phyloP scores from a whole-genome alignment of 2,888 invertebrate species.

The Chymomyza fuscimana region DNA sequence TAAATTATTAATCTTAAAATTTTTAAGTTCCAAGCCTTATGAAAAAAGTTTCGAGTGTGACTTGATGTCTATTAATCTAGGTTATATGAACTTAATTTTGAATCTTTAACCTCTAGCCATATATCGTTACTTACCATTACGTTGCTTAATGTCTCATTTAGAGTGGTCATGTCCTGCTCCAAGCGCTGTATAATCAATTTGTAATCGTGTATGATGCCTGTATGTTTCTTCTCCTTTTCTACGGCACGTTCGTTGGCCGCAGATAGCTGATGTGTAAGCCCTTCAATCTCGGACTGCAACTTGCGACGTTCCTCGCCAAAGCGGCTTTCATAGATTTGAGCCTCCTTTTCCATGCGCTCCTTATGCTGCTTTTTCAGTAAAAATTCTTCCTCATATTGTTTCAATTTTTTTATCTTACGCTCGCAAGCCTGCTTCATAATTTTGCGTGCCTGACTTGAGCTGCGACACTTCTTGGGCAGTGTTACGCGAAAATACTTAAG shows the following conservation, averaged over 20 bases:
- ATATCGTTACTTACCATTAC: constrained; percentile 82
- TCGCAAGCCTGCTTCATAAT: constrained; percentile 94
- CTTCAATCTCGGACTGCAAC: constrained; percentile 79
- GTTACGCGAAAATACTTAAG: constrained; percentile 98
- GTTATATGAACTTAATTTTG: not conserved
- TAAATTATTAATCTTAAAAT: too few species aligned
- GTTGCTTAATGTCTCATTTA: constrained; percentile 82
- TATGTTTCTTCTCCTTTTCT: constrained; percentile 86
- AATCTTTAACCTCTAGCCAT: not conserved
- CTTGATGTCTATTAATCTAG: too few species aligned
- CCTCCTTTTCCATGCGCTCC: constrained; percentile 83
- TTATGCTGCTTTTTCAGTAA: constrained; percentile 86
- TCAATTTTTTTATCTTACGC: constrained; percentile 94
- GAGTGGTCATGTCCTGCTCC: constrained; percentile 88
- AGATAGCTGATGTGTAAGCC: constrained; percentile 88
- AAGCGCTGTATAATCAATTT: constrained; percentile 94
- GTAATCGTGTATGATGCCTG: constrained; percentile 93
- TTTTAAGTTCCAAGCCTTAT: too few species aligned
- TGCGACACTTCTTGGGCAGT: constrained; percentile 96
- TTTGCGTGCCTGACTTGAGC: constrained; percentile 92
- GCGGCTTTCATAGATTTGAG: constrained; percentile 86
- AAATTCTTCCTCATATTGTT: constrained; percentile 97
- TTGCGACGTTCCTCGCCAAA: constrained; percentile 80
- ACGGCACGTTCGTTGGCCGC: constrained; percentile 88
- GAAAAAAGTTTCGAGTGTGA: too few species aligned